Percentiles rank a stretch among this genome's conserved stretches.
Conservation (phyloP, 2,113 vertebrate genomes). For the Stigmatopora argus region DNA sequence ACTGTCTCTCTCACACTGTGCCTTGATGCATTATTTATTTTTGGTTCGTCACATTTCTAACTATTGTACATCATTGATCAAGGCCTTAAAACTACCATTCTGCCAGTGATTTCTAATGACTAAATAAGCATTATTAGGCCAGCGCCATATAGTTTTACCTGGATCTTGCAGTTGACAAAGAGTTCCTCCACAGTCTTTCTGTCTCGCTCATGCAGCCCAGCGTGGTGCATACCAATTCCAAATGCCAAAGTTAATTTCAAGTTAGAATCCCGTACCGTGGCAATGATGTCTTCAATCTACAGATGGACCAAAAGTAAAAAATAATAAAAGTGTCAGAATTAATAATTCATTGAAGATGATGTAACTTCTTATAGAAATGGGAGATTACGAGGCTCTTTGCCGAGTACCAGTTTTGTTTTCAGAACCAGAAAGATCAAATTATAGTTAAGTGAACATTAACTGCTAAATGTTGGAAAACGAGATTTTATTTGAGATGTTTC, state of each 20-base stretch:
- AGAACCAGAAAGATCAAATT: no score
- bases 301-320: slow-evolving; percentile 9
- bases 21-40: no score
- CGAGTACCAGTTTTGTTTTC: no score
- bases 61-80: background rate
- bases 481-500: no score
- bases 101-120: background rate
- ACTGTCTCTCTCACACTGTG: no score
- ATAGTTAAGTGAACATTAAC: no score
- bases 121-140: background rate
- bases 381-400: no score
- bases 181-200: slow-evolving; percentile 93
- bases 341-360: no score
- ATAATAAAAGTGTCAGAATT: no score
- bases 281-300: slow-evolving; percentile 90
- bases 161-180: slow-evolving; percentile 97
- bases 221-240: slow-evolving; percentile 96
- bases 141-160: slow-evolving; percentile 64
- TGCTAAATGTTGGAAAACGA: no score
- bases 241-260: slow-evolving; percentile 95
- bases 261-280: slow-evolving; percentile 86
- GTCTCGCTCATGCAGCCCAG: slow-evolving; percentile 91
- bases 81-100: background rate
- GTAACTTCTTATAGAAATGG: no score
- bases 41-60: no score